Evolutionary conservation across 1,140 invertebrate genomes (phyloP), one percentile per base, ranked within the genome.

Genomic region (Mycetomoellerius zeteki): DNA sequence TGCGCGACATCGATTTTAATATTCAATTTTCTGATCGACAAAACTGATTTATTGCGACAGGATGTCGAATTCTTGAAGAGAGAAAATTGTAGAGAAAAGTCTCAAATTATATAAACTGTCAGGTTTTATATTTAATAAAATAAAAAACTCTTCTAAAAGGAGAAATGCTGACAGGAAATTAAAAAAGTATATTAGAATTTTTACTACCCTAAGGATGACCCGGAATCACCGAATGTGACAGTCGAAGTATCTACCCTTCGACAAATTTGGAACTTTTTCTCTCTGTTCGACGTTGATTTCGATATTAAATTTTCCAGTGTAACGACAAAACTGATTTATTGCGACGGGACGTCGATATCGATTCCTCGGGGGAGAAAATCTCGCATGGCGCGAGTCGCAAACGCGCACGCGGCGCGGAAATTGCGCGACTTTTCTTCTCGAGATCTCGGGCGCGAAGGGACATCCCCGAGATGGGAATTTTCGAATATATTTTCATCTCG

Each of bases 241-340:
- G 71, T 81, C 43, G 10, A 71, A 47, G 21, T 33, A 10, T 1
- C 64, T 27, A 27, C 33, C 7, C n/a, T 24, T 43, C 50, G 77
- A 54, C 16, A 50, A 81, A 71, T 81, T 81, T 19, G 8, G 2
- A 71, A 56, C 30, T 71, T 80, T 71, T 58, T 24, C 47, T 27
- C 6, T 56, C 33, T 10, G 33, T 21, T 3, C 21, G 30, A 81
- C 47, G 33, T 56, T 81, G 78, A 81, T 81, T 81, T 71, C 65
- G 65, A 81, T 81, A 81, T 81, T 81, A 71, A 81, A 81, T 81
- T 81, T 81, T 81, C 52, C 16, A 56, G 12, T 52, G 50, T 81
- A 81, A 71, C 65, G 78, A 71, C 78, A 81, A 81, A 81, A 81
- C 16, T 81, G 78, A 81, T 81, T 81, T 81, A 81, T 81, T 71